A percentile compares a stretch with the other conserved stretches of the same genome.
phyloP scores from a whole-genome alignment of 2,888 invertebrate genomes.

The Limnephilus rhombicus region DNA sequence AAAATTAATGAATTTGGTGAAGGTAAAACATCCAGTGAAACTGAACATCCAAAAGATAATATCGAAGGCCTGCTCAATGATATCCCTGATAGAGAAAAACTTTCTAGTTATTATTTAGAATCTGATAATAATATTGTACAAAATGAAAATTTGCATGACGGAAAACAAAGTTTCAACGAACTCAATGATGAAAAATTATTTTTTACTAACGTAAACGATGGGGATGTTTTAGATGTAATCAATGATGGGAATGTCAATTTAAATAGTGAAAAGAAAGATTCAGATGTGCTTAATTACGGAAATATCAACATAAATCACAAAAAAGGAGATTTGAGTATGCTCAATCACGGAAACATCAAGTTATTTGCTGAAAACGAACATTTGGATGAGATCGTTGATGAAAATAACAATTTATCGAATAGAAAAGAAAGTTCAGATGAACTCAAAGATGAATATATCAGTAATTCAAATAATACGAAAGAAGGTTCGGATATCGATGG shows the following conservation, averaged over 20 bases:
- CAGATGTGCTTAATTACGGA: not conserved
- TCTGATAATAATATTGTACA: not conserved
- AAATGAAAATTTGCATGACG: not conserved
- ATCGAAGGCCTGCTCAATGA: not conserved
- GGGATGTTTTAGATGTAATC: not conserved
- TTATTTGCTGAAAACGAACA: not conserved
- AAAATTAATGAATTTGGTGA: not conserved
- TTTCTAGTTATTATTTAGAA: not conserved
- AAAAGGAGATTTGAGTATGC: not conserved
- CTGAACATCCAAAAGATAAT: not conserved
- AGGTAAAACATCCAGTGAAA: not conserved
- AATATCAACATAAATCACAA: not conserved
- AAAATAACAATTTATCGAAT: not conserved
- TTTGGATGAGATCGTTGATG: not conserved
- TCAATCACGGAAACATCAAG: not conserved
- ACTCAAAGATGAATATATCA: not conserved
- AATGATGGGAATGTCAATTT: not conserved
- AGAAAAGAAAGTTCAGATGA: not conserved
- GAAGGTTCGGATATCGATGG: not conserved
- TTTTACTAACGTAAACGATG: not conserved
- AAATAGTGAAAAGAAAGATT: not conserved
- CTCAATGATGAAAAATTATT: not conserved
- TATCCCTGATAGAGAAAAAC: not conserved
- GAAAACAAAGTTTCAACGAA: not conserved
- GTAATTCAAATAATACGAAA: not conserved